Evolutionary conservation across 2,888 invertebrate genomes (phyloP), one percentile per base, ranked within the genome.

Genomic region (Frankliniella intonsa): DNA sequence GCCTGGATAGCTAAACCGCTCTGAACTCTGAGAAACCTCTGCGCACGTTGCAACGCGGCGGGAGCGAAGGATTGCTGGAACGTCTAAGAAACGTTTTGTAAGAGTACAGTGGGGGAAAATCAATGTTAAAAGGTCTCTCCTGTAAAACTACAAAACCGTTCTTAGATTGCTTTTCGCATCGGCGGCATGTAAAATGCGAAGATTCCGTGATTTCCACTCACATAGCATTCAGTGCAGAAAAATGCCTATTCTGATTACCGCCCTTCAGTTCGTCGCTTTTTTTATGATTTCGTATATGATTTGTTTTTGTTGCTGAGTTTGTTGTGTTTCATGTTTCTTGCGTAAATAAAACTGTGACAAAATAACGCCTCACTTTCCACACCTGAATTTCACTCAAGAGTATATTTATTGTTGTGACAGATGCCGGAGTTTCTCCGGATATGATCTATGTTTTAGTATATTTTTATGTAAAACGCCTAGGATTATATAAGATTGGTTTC

Each of bases 141-240:
- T 76, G 69, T 76, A 76, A 76, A n/a, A 76, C 69, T 76, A 76
- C 69, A 76, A 76, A 76, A 76, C 69, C 69, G 69, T 76, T 76
- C 69, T 76, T 76, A 76, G 69, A 76, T 76, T 76, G 69, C 69
- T 76, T 76, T 76, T 76, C 55, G 69, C 69, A 76, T 12, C 69
- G 25, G 69, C 69, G 69, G 55, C 55, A 55, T 55, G 55, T 55
- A 14, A 76, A 22, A 76, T 25, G 69, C 69, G 69, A 76, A 76
- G 69, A 76, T 25, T 38, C 38, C 38, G 38, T 38, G 38, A 38
- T 55, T 19, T 55, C 55, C 55, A 19, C 55, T 19, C 55, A 55
- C 55, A 55, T 55, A 55, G 55, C 55, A 38, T 38, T 38, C 38
- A 38, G 38, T 38, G 14, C 62, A 62, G 69, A 22, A 12, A 76